These are phyloP conservation scores for Propsilocerus akamusi DNA, from an alignment of 1,140 invertebrate genomes.

Conservation along the genomic window DNA sequence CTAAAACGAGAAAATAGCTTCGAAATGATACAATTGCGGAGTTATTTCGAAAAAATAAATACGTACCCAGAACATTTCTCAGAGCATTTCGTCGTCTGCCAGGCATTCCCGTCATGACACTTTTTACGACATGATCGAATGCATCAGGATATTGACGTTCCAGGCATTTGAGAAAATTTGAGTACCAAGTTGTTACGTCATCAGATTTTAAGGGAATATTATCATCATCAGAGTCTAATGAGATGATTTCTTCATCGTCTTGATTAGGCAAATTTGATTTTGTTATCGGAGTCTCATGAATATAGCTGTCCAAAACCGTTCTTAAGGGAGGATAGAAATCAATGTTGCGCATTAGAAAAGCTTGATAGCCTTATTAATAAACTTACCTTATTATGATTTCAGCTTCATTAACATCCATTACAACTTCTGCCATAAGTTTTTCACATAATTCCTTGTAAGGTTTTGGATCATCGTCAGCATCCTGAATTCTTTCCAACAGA, in stretches of 20 bases:
- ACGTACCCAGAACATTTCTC: conserved; percentile 18
- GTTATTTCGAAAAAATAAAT: too few species aligned
- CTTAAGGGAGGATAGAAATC: neutral
- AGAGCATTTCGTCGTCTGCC: conserved; percentile 14
- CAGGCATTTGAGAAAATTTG: conserved; percentile 26
- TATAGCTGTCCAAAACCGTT: neutral
- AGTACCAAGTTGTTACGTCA: conserved; percentile 25
- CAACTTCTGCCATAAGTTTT: conserved; percentile 30
- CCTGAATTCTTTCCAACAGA: conserved; percentile 20
- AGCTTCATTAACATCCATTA: conserved; percentile 27
- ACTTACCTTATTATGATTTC: conserved; percentile 29
- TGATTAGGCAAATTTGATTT: neutral
- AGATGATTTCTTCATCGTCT: conserved; percentile 20
- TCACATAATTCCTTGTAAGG: conserved; percentile 25
- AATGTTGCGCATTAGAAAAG: neutral
- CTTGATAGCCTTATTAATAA: neutral
- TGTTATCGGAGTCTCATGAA: neutral
- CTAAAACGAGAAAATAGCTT: conserved; percentile 12
- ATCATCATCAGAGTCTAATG: conserved; percentile 23
- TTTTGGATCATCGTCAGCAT: conserved; percentile 22
- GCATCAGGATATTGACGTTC: conserved; percentile 42
- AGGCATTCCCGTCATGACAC: conserved; percentile 17
- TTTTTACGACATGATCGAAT: conserved; percentile 41
- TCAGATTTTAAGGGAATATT: neutral
- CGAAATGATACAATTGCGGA: too few species aligned